Evolutionary conservation across 2,888 invertebrate species (phyloP), one percentile per base, ranked within the genome.

Genomic region (Acleris sparsana): DNA sequence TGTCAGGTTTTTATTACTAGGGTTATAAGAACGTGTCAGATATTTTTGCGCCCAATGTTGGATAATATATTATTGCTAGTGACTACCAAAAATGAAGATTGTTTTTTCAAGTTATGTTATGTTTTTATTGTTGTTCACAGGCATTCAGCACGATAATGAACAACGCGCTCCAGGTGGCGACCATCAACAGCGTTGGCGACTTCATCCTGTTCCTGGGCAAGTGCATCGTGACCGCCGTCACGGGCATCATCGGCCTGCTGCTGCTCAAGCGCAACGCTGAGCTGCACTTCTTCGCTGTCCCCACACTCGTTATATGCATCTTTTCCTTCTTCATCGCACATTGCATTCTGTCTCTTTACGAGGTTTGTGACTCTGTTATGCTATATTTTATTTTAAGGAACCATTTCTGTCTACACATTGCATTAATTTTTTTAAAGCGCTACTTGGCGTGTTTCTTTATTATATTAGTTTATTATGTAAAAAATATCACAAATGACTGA

Each of bases 291-390:
- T 97, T 95, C 80, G 97, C 97, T 55, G 95, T 96, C 16, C 98
- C 98, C 0, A 96, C 98, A 1, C 94, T 98, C 60, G 92, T 98
- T 33, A 96, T 96, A 25, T 96, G 96, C 77, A 87, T 98, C 55
- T 98, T 96, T 85, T 94, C 98, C 1, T 99, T 97, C 87, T 97
- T 98, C 80, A 97, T 99, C 71, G 97, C 98, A 7, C 98, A 99
- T 82, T 97, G 97, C 84, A 96, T 99, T 69, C 94, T 99, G 62
- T 98, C 98, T 6, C 93, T 99, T 4, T 99, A 98, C 80, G 98
- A 99, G 95, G 98, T 98, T 85, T 84, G 90, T 82, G 3, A 33
- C 33, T 1, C 4, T 5, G n/a, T 56, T 56, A 2, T 20, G 51
- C 33, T 33, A 33, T 18, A 20, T 22, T 18, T 13, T 13, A 39